Percentiles rank a stretch among this genome's conserved stretches.
These are phyloP conservation scores for Arenaria interpres DNA, from an alignment of 2,113 vertebrate species.

Conservation along the genomic window DNA sequence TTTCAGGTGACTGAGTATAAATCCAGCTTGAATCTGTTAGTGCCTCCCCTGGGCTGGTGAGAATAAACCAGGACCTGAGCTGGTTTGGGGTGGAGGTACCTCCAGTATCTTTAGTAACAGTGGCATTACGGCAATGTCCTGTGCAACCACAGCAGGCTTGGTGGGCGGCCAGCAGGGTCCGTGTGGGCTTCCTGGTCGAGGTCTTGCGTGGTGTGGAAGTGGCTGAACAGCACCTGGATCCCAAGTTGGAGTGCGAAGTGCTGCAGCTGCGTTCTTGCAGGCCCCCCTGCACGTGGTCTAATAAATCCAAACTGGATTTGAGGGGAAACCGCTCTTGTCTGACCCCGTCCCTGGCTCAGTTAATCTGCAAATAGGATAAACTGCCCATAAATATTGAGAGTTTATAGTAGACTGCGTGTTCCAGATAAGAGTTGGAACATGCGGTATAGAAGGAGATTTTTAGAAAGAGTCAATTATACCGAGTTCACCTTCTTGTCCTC, in stretches of 20 bases:
- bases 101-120: background rate
- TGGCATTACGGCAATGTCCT: fast-evolving
- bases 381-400: conserved; percentile 1
- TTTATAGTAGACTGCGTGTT: background rate
- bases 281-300: background rate
- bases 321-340: background rate
- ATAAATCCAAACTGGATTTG: conserved; percentile 34
- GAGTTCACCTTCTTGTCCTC: conserved; percentile 10
- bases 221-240: conserved; percentile 8
- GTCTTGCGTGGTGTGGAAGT: background rate
- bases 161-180: background rate
- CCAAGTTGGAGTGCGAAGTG: background rate
- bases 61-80: background rate
- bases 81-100: background rate
- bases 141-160: background rate
- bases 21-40: background rate
- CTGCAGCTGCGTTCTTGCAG: conserved; percentile 36
- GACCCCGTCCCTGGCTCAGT: background rate
- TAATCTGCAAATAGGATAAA: conserved; percentile 45
- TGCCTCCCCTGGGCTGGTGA: background rate
- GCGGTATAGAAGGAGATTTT: background rate
- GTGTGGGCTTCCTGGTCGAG: background rate
- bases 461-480: background rate
- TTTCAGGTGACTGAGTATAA: background rate
- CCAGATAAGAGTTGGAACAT: background rate